Evolutionary conservation across 2,113 vertebrate genomes (phyloP).

Genomic region (Podilymbus podiceps): DNA sequence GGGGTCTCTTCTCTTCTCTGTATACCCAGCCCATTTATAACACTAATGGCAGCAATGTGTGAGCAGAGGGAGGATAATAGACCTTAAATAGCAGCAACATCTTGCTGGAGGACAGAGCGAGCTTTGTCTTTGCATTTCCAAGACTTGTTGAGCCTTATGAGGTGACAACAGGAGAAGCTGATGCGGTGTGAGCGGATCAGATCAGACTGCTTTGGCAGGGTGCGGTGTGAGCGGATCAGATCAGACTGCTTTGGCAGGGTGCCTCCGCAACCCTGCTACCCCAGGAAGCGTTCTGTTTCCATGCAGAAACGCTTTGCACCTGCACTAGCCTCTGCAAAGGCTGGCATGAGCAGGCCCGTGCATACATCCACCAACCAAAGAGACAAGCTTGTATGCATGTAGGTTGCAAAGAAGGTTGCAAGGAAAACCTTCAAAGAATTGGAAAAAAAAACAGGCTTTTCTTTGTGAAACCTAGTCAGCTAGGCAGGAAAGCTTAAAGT

Average conservation of each 20-base stretch:
- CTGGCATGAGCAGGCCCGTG: fast-evolving
- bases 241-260: neutral
- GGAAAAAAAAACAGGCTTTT: neutral
- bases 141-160: neutral
- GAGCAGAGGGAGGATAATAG: slow-evolving; percentile 31
- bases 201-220: neutral
- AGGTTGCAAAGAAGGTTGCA: neutral
- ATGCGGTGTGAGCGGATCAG: neutral
- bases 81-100: slow-evolving; percentile 42
- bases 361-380: neutral
- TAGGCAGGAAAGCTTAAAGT: neutral
- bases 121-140: neutral
- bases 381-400: fast-evolving
- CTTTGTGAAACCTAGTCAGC: neutral
- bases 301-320: fast-evolving
- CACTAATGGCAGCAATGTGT: neutral
- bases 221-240: neutral
- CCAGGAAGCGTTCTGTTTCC: fast-evolving
- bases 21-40: slow-evolving; percentile 39
- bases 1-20: slow-evolving; percentile 14
- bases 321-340: neutral
- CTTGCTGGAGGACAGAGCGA: slow-evolving; percentile 1
- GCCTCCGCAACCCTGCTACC: neutral
- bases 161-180: neutral
- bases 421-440: neutral